phyloP scores from a whole-genome alignment of 2,888 invertebrate species.

The Dione juno region DNA sequence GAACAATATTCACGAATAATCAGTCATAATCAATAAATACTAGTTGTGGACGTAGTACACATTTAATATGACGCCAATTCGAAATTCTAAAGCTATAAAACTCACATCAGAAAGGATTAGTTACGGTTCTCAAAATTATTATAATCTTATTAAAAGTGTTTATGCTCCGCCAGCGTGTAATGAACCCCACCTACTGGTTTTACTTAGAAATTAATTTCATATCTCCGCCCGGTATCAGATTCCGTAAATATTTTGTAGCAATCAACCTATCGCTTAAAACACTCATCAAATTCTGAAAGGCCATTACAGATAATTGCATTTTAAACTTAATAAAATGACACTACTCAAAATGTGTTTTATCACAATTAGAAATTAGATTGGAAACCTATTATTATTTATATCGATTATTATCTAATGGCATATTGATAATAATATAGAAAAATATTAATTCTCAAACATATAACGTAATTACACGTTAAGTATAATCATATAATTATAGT shows the following conservation, averaged over 20 bases:
- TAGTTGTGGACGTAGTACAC: neutral
- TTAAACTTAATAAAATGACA: constrained; percentile 66
- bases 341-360: constrained; percentile 58
- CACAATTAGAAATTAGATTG: constrained; percentile 21
- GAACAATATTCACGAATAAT: constrained; percentile 31
- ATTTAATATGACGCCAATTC: constrained; percentile 8
- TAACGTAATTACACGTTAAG: constrained; percentile 4
- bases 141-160: constrained; percentile 44
- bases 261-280: constrained; percentile 69
- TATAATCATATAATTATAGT: no score
- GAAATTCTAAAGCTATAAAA: constrained; percentile 25
- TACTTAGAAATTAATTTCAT: constrained; percentile 35
- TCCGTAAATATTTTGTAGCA: constrained; percentile 73
- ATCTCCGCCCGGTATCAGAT: constrained; percentile 49
- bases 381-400: constrained; percentile 12
- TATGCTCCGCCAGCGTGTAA: constrained; percentile 32
- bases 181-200: constrained; percentile 28
- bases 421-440: neutral
- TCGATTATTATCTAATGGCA: constrained; percentile 9
- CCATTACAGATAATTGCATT: constrained; percentile 65
- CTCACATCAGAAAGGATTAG: constrained; percentile 42
- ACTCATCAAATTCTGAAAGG: constrained; percentile 55
- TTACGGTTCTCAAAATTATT: constrained; percentile 33
- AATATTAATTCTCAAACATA: constrained; percentile 9
- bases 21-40: neutral